Evolutionary conservation across 2,113 vertebrate genomes (phyloP).

Genomic region (Albula goreensis): DNA sequence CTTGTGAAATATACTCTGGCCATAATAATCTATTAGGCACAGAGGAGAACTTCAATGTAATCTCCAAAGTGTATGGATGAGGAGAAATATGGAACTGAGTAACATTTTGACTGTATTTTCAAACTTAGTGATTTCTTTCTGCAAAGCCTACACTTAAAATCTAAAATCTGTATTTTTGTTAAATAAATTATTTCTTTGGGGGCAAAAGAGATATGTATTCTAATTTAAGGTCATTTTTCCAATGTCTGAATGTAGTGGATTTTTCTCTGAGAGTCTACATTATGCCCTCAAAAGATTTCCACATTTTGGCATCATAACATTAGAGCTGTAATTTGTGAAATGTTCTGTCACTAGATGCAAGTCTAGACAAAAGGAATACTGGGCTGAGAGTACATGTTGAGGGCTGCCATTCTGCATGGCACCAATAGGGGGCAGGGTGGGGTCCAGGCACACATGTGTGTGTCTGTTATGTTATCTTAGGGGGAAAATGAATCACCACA

Average conservation of each 20-base stretch:
- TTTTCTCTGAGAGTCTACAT: not conserved
- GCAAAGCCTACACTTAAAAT: not conserved
- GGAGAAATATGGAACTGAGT: not conserved
- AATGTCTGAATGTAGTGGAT: not conserved
- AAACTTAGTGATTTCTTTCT: not conserved
- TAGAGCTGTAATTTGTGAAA: not conserved
- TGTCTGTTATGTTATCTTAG: not conserved
- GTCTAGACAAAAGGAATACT: not conserved
- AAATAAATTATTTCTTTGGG: not conserved
- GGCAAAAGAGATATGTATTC: not conserved
- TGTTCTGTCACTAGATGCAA: not conserved
- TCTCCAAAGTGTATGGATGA: not conserved
- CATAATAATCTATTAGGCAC: constrained; percentile 23
- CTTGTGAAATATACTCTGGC: constrained; percentile 22
- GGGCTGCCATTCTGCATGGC: not conserved
- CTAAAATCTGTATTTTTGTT: too few relatives aligned
- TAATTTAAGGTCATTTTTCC: not conserved
- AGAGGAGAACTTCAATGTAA: not conserved
- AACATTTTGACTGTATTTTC: not conserved
- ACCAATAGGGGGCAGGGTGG: not conserved
- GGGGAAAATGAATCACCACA: not conserved
- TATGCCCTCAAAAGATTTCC: not conserved
- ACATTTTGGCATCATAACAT: not conserved
- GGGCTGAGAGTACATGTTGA: not conserved
- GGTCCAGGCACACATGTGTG: not conserved